Evolutionary conservation across 2,888 invertebrate species (phyloP), one percentile per base, ranked within the genome.

Genomic region (Meiosimyza platycephala): DNA sequence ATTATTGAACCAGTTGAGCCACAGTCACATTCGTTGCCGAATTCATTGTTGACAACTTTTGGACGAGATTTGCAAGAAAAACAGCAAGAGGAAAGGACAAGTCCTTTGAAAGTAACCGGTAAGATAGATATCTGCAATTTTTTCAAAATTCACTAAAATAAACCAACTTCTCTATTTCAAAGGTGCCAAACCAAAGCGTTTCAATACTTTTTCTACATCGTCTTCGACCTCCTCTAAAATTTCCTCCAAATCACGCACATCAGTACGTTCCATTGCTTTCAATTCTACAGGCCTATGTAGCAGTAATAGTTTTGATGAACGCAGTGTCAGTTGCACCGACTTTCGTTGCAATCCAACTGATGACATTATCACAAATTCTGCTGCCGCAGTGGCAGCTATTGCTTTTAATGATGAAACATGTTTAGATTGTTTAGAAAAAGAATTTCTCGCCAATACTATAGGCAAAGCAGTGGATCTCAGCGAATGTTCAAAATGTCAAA

Each of bases 101-200:
- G 67, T 71, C 79, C 76, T 7, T 78, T 79, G 11, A 83, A 83
- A 65, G 67, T 79, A 13, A 83, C 83, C 1, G 83, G 76, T 76
- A 54, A 16, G 48, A 47, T 22, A 15, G 12, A 3, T 40, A 57
- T 22, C 48, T 15, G 15, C 33, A 16, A 52, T 70, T 51, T 50
- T 60, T 6, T 15, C 15, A 9, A 63, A 40, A 33, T 48, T 64
- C 11, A 13, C n/a, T 54, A 63, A 47, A 9, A 22, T 11, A 57
- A 22, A 57, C 1, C 0, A 6, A 57, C 9, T 40, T 40, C 9
- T 1, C 9, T 7, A 40, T 9, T 9, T 72, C 73, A 76, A 72
- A n/a, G 84, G 86, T 16, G 84, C 86, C n/a, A 86, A 86, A 71
- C 86, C 86, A 0, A 87, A 87, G 71, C 84, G 84, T 3, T 74